phyloP scores from a whole-genome alignment of 2,797 vertebrate genomes.

The Anolis apletophallus region DNA sequence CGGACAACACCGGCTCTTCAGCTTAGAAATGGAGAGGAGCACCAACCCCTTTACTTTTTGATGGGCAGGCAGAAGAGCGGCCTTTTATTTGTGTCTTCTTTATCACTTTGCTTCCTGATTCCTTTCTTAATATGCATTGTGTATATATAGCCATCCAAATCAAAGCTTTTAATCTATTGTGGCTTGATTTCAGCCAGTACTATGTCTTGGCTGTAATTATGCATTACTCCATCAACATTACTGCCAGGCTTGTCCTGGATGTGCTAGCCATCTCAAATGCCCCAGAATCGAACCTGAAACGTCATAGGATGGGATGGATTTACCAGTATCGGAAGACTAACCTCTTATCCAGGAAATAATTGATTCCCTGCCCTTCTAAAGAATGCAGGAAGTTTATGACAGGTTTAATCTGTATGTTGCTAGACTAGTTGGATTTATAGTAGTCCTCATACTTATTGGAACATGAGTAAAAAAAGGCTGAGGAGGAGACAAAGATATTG shows the following conservation, averaged over 20 bases:
- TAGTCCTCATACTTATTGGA: background rate
- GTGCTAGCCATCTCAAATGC: background rate
- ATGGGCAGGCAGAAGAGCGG: too few relatives aligned
- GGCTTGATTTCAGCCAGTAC: background rate
- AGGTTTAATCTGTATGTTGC: background rate
- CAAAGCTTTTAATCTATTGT: background rate
- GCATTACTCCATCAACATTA: background rate
- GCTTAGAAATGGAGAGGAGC: too few relatives aligned
- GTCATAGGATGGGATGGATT: background rate
- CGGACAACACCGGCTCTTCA: too few relatives aligned
- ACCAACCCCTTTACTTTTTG: too few relatives aligned
- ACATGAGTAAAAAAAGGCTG: background rate
- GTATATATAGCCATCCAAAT: background rate
- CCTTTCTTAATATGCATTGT: background rate
- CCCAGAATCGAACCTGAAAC: background rate
- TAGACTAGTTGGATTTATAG: background rate
- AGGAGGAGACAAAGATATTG: background rate
- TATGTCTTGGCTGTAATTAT: background rate
- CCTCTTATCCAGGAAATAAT: background rate
- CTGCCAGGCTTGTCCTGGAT: background rate
- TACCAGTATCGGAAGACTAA: background rate
- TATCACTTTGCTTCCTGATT: background rate
- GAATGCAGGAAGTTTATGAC: slow-evolving; percentile 11
- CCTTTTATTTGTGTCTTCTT: background rate
- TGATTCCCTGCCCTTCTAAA: background rate